Base-by-base conservation (phyloP, 2,797 vertebrate species). In the Crocodylus rhombifer region DNA sequence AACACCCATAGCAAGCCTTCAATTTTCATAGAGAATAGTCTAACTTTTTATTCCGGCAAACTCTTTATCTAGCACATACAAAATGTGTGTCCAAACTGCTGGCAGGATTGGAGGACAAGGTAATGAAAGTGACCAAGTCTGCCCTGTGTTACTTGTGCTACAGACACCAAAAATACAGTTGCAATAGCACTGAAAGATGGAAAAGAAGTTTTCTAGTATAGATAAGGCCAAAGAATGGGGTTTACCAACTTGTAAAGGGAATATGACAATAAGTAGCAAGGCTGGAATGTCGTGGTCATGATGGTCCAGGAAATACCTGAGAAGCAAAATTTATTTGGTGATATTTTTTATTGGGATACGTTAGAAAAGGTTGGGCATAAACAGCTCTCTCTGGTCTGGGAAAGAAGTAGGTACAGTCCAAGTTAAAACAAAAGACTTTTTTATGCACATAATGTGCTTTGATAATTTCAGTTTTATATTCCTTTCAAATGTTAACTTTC, bases 201-300 rank as follows among this genome's bases (percentile, higher is more conserved):
- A 69, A 93, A 90, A 90, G 86, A 91, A 51, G 56, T 82, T 90
- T 95, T 86, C 86, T 78, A 74, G 64, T 20, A 64, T 86, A 86
- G 88, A 84, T 86, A 95, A 92, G 67, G 55, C 77, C 77, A 55
- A 63, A 82, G 76, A 92, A 92, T 78, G 90, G 80, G 26, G 5
- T 13, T 30, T 51, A 61, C 26, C 64, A 73, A n/a, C 36, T 63
- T 0, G 0, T 28, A 57, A 55, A 80, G 63, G 25, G 57, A 90
- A 83, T 63, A 58, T 26, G 65, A 51, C 51, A 76, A 56, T 33
- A 60, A 77, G 16, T 51, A 51, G 42, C 42, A 51, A 51, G 42
- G 42, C 10, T 10, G 10, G 42, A 51, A 51, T 51, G 42, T 51
- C 10, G 3, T 51, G 10, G 42, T 51, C 42, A 51, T 51, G 42